A percentile compares a stretch with the other conserved stretches of the same genome.
These are phyloP conservation scores for Dicerorhinus sumatrensis DNA, from an alignment of 2,113 vertebrate genomes.

Conservation along the genomic window DNA sequence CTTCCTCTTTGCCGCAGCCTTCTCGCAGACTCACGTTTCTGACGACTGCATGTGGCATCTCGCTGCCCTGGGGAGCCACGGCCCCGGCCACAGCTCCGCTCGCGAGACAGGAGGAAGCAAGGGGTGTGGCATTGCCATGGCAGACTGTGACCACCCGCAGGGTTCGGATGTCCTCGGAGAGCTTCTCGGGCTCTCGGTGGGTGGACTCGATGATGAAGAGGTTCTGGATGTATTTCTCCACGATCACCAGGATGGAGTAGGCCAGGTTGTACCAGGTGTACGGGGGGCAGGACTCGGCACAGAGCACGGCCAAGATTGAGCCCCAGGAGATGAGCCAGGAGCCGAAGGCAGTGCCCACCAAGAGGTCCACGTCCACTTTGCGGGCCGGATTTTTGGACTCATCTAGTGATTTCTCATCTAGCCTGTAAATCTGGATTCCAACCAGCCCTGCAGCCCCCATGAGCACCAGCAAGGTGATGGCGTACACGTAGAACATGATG, in stretches of 20 bases:
- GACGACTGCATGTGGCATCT: slow-evolving; percentile 64
- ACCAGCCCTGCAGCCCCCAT: slow-evolving; percentile 91
- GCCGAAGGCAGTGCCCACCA: slow-evolving; percentile 94
- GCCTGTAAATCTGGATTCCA: slow-evolving; percentile 92
- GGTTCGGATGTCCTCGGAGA: slow-evolving; percentile 81
- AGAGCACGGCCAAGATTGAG: slow-evolving; percentile 92
- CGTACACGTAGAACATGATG: slow-evolving; percentile 94
- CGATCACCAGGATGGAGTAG: slow-evolving; percentile 92
- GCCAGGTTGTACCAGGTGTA: slow-evolving; percentile 94
- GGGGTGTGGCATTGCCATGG: slow-evolving; percentile 72
- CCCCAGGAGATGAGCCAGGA: slow-evolving; percentile 99
- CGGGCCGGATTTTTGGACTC: slow-evolving; percentile 93
- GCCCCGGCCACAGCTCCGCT: slow-evolving; percentile 76
- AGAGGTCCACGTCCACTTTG: slow-evolving; percentile 93
- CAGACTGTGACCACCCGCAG: slow-evolving; percentile 92
- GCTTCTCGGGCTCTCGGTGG: slow-evolving; percentile 89
- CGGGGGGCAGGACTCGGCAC: slow-evolving; percentile 84
- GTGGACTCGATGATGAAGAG: slow-evolving; percentile 96
- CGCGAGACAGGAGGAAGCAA: slow-evolving; percentile 85
- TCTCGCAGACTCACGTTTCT: slow-evolving; percentile 67
- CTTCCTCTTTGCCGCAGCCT: background rate
- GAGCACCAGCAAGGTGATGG: slow-evolving; percentile 90
- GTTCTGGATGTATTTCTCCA: slow-evolving; percentile 97
- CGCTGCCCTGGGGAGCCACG: slow-evolving; percentile 68
- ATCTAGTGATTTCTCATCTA: slow-evolving; percentile 89